Evolutionary conservation across 2,888 invertebrate species (phyloP), one percentile per base, ranked within the genome.

Genomic region (Mamestra brassicae): DNA sequence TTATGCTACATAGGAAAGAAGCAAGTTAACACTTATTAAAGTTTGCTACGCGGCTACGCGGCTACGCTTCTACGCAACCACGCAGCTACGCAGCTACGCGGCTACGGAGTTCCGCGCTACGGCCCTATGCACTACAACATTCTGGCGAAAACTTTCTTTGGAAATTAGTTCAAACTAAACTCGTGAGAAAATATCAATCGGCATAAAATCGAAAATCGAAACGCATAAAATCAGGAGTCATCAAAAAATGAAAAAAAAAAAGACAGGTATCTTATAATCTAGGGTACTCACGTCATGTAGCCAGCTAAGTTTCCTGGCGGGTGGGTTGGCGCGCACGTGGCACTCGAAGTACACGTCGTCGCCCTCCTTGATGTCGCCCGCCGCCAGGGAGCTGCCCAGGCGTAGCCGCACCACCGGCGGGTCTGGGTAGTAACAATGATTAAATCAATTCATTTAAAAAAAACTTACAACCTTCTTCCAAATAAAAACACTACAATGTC

Each of bases 341-440:
- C 99, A 99, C 96, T 99, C 99, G 95, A 99, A 98, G 97, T 98
- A 98, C 78, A 98, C 98, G 96, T 98, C 98, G 91, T 98, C 98
- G 69, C 98, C 98, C 95, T 99, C 99, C 94, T 98, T 99, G 96
- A 99, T 99, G 96, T 98, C 98, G 85, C 98, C 98, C 75, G 98
- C 97, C 89, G 98, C 98, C 86, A 99, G 97, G 76, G 98, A 98
- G 91, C 98, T 98, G 90, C 99, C 99, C 85, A 99, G 97, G 79
- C 98, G 97, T 87, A 99, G 94, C 71, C 98, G 97, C 81, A 99
- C 98, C 91, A 98, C 97, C 65, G 99, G 99, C 17, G 98, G 98
- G 97, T 98, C 99, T 99, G 97, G 42, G 10, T 2, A 17, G 15
- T 50, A 50, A 3, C 52, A 15, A 13, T 13, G 1, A 47, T 13